phyloP scores from a whole-genome alignment of 2,797 vertebrate species.

The Cryptoprocta ferox region DNA sequence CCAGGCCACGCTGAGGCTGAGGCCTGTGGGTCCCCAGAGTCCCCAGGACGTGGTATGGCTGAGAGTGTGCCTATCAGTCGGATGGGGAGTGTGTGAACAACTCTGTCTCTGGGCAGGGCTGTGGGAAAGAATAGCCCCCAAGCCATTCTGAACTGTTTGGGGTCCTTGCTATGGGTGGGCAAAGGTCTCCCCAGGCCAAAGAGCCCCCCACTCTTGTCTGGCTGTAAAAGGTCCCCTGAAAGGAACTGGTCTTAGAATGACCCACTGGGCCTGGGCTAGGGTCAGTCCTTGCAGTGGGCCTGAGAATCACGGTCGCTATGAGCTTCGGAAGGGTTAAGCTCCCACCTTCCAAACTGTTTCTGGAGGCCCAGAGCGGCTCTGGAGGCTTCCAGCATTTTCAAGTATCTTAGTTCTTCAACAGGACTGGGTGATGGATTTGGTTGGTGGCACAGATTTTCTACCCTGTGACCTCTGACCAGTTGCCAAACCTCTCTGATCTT shows the following conservation, averaged over 20 bases:
- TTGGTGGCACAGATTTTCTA: background rate
- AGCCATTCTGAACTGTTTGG: background rate
- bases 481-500: background rate
- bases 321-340: background rate
- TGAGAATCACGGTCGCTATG: background rate
- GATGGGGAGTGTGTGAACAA: background rate
- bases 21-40: background rate
- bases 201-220: background rate
- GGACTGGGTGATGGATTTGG: background rate
- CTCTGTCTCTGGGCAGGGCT: background rate
- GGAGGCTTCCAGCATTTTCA: background rate
- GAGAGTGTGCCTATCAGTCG: background rate
- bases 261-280: background rate
- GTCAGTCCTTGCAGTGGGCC: background rate
- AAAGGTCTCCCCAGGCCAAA: background rate
- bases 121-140: background rate
- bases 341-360: background rate
- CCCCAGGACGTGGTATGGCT: background rate
- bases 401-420: background rate
- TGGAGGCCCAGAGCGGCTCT: background rate
- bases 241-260: background rate
- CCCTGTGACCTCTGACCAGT: background rate
- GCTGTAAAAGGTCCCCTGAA: background rate
- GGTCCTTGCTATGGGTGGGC: background rate
- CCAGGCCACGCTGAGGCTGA: conserved; percentile 1